Conservation (phyloP, 2,113 vertebrate species). For the Neogale vison region DNA sequence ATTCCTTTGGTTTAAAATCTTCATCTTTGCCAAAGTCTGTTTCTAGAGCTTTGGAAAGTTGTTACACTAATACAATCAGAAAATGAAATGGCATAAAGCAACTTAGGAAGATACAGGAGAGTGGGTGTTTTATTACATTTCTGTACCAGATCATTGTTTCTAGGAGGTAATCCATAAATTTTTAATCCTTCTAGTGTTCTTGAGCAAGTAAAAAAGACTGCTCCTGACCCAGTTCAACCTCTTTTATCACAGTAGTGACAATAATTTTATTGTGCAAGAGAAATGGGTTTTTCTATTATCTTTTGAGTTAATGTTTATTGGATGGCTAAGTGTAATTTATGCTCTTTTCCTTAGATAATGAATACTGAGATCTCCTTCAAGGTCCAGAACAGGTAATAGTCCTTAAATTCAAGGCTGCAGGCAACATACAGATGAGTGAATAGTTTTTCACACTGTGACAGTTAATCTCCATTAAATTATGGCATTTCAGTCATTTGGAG, state of each 20-base stretch:
- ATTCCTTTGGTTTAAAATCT: conserved; percentile 31
- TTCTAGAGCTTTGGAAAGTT: conserved; percentile 76
- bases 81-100: conserved; percentile 78
- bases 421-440: conserved; percentile 36
- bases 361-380: conserved; percentile 60
- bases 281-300: conserved; percentile 51
- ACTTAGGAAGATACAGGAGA: conserved; percentile 83
- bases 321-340: conserved; percentile 45
- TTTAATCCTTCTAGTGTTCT: conserved; percentile 92
- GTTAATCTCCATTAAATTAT: conserved; percentile 54
- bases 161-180: conserved; percentile 93
- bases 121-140: conserved; percentile 93
- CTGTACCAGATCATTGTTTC: conserved; percentile 91
- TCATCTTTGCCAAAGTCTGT: conserved; percentile 49
- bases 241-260: conserved; percentile 59
- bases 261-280: conserved; percentile 64
- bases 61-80: conserved; percentile 76
- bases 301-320: conserved; percentile 41
- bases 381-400: neutral
- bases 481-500: conserved; percentile 64
- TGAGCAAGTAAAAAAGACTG: conserved; percentile 82
- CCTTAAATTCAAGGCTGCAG: conserved; percentile 59
- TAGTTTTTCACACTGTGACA: conserved; percentile 9
- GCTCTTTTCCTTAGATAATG: conserved; percentile 46
- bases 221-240: conserved; percentile 85